Conservation (phyloP, 2,113 vertebrate species). For the Etia nguti region DNA sequence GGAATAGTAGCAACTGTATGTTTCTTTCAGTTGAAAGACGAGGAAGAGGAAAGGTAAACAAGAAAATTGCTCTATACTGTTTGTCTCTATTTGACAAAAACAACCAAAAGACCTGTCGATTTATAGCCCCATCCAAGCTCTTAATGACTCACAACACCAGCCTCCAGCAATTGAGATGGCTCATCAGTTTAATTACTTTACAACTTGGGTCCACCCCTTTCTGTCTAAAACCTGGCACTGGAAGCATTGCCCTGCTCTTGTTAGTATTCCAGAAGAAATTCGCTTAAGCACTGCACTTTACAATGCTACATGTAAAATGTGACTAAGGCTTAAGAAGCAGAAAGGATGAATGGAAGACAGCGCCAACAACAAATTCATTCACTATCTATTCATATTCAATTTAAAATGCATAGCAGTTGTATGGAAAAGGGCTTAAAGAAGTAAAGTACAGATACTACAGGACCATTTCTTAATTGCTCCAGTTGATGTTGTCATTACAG, state of each 20-base stretch:
- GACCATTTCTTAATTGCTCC: background rate
- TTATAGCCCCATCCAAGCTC: constrained; percentile 42
- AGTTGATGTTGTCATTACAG: background rate
- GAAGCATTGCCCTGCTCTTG: constrained; percentile 8
- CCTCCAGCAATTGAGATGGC: constrained; percentile 44
- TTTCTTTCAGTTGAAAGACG: background rate
- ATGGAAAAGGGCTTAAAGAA: background rate
- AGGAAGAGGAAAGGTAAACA: background rate
- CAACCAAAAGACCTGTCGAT: constrained; percentile 29
- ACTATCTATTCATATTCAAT: background rate
- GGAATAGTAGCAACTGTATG: background rate
- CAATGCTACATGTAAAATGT: background rate
- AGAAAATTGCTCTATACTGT: constrained; percentile 1
- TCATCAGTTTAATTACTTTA: constrained; percentile 68
- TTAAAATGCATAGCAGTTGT: background rate
- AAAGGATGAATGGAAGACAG: background rate
- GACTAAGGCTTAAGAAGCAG: background rate
- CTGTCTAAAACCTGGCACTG: constrained; percentile 36
- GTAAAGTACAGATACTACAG: background rate
- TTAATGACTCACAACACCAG: constrained; percentile 49
- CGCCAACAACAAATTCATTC: background rate
- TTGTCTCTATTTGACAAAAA: constrained; percentile 39
- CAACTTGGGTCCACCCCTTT: constrained; percentile 20
- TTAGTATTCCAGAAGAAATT: constrained; percentile 31
- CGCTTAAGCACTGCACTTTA: background rate